These are phyloP conservation scores for Trypoxylus dichotomus DNA, from an alignment of 1,140 invertebrate species.

Conservation along the genomic window DNA sequence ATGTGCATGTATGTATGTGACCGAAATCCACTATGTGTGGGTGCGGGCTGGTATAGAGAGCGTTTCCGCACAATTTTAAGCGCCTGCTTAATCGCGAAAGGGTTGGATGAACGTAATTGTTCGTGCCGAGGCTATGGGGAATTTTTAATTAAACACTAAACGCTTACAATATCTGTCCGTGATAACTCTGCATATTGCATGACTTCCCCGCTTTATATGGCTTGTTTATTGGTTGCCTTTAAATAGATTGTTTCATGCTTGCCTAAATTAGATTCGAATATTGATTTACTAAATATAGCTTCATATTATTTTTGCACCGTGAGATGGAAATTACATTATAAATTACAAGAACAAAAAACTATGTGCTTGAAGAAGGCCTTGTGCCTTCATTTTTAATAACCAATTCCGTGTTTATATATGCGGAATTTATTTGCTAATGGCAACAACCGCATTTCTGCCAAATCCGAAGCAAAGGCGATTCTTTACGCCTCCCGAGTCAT, in stretches of 20 bases:
- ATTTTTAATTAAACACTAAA: conserved; percentile 24
- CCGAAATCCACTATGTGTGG: neutral
- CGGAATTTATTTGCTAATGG: too few relatives aligned
- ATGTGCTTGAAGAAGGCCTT: too few relatives aligned
- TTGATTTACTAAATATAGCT: neutral
- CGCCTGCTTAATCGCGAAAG: neutral
- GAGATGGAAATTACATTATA: too few relatives aligned
- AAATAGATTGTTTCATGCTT: neutral
- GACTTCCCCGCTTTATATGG: conserved; percentile 2
- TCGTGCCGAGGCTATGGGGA: neutral
- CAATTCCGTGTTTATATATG: too few relatives aligned
- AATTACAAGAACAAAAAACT: too few relatives aligned
- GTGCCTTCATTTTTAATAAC: too few relatives aligned
- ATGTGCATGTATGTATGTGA: neutral
- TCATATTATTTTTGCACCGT: neutral
- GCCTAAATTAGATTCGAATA: neutral
- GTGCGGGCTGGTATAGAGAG: neutral
- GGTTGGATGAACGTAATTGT: conserved; percentile 5
- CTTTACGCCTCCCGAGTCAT: too few relatives aligned
- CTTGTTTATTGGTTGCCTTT: conserved; percentile 16
- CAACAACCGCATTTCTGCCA: too few relatives aligned
- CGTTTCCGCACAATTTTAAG: neutral
- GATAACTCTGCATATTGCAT: conserved; percentile 7
- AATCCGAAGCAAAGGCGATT: too few relatives aligned
- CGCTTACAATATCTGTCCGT: conserved; percentile 11